Evolutionary conservation across 2,888 invertebrate genomes (phyloP), one percentile per base, ranked within the genome.

Genomic region (Noctua pronuba): DNA sequence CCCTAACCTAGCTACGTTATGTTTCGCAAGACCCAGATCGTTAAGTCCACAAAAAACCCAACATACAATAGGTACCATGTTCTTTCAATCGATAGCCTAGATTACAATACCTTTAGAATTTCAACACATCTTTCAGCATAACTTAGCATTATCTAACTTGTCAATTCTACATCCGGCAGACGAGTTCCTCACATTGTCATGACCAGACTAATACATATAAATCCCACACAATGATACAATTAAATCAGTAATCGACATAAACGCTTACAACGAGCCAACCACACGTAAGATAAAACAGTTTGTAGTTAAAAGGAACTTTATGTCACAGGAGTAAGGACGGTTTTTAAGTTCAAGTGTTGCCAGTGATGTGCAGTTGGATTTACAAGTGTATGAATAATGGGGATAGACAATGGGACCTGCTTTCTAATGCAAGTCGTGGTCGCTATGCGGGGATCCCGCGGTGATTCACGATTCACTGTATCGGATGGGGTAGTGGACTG

Each of bases 381-480:
- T 83, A 77, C 79, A 83, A 79, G 79, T 79, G 73, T 79, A 77
- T 77, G 80, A 78, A 80, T 85, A 85, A 80, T 83, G 41, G 72
- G 64, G 28, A 41, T 41, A 66, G 62, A 87, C 83, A 88, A 87
- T 88, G 35, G 77, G 62, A 89, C 88, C 76, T 89, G 83, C 88
- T 87, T 89, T 87, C 89, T 87, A 87, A 88, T 77, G 70, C 66
- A 70, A 58, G 80, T 79, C 73, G 79, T 77, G 64, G 75, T 67
- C 52, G 77, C 52, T 24, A 77, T 52, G 67, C 64, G 80, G 81
- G 81, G 81, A 87, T 82, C 69, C 86, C 88, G 86, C 77, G 35
- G 79, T 87, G 88, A 89, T 79, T 87, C 89, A 87, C 88, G 88
- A 87, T 77, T 77, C 77, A 70, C 77, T 64, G 55, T 75, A 52